Evolutionary conservation across 2,113 vertebrate genomes (phyloP), one percentile per base, ranked within the genome.

Genomic region (Perccottus glenii): DNA sequence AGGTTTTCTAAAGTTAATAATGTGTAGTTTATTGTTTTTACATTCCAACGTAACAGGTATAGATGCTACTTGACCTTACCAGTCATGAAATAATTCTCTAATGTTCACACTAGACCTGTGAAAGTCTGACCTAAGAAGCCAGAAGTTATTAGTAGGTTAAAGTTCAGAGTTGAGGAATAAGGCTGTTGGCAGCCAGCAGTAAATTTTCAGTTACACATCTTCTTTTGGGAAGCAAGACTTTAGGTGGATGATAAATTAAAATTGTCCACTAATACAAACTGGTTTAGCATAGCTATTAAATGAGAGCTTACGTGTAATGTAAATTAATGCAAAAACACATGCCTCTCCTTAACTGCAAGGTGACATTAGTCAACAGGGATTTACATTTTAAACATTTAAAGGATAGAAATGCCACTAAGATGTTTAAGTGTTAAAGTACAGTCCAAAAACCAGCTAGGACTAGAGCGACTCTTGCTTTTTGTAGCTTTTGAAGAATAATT

Each of bases 351-450:
- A 10, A 36, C 32, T 19, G 49, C 33, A 27, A 40, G 8, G 11
- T 35, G 48, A 36, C 3, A 9, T 44, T 52, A 66, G 59, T 60
- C 35, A 16, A 1, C 7, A 3, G 36, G 47, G 43, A 72, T 67
- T 63, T 60, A 60, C 58, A 67, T 32, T 70, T 67, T 44, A 70
- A 69, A 70, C 14, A 51, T 65, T 65, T 53, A 60, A 50, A 67
- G 49, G 35, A 67, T 60, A 70, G 38, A 19, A 60, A 59, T 60
- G 58, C 38, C 62, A 56, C 59, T 57, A 40, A 78, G 75, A 78
- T 82, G 60, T 60, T 78, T 61, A 60, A 59, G 51, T 11, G 10
- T 12, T 58, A 66, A 55, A 64, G 63, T 56, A 35, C 27, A 46
- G 56, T 40, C 51, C 42, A 70, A 60, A 66, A 59, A 61, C 16